These are phyloP conservation scores for Prochilodus magdalenae DNA, from an alignment of 2,113 vertebrate species.

Conservation along the genomic window DNA sequence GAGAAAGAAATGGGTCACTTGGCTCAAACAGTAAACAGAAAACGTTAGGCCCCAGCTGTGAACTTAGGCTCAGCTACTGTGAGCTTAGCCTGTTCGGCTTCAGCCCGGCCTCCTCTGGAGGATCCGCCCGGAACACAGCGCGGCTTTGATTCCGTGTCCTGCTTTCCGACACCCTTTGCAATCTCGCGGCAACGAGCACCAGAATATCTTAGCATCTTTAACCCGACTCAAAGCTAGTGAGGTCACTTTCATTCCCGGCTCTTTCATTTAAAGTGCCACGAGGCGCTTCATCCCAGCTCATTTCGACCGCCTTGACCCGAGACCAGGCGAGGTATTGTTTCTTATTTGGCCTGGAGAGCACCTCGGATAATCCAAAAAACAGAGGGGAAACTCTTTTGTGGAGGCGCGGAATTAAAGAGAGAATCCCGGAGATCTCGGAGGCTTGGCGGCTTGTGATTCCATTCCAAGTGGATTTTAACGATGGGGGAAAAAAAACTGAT, in stretches of 20 bases:
- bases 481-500: neutral
- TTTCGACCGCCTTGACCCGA: neutral
- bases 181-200: constrained; percentile 21
- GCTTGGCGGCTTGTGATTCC: neutral
- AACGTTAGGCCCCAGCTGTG: constrained; percentile 41
- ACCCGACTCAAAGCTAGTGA: neutral
- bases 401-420: neutral
- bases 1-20: constrained; percentile 44
- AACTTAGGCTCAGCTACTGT: constrained; percentile 14
- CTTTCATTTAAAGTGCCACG: neutral
- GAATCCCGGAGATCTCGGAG: neutral
- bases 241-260: constrained; percentile 4
- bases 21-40: constrained; percentile 37
- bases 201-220: constrained; percentile 21
- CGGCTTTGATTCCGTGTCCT: constrained; percentile 26
- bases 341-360: neutral
- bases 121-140: constrained; percentile 6
- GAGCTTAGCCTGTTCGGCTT: neutral
- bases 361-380: neutral
- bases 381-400: neutral
- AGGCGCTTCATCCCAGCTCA: neutral
- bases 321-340: neutral
- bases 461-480: neutral
- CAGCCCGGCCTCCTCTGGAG: constrained; percentile 12
- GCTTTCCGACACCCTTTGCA: neutral